Base-by-base conservation (phyloP, 37 sponge, comb jelly and placozoan genomes). In the Halisarca cf. caerulea region DNA sequence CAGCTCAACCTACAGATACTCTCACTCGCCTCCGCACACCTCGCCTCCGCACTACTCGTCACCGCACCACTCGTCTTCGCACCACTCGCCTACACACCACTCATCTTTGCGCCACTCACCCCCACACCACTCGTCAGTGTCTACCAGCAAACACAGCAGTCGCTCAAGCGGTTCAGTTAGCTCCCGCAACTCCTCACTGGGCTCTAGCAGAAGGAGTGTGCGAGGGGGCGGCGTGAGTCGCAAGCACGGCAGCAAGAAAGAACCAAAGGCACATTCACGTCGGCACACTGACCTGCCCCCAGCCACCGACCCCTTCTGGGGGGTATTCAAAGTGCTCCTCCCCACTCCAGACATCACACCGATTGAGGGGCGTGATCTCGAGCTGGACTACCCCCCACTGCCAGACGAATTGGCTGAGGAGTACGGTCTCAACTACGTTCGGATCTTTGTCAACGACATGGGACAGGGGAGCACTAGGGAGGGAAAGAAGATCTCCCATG, bases 311-410 rank as follows among this genome's bases (percentile, higher is more conserved):
- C 80, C 80, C 15, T 80, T 80, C 30, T 80, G 80, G 80, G 80
- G 80, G 8, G 32, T 18, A 1, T 58, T 54, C 35, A 80, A 80
- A 11, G 34, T 32, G 0, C 80, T 80, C 1, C 59, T 80, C 23
- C 59, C 80, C 59, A 80, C 80, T 20, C 80, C 80, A 0, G 80
- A 80, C 32, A 28, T 80, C 36, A 33, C 80, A 27, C 80, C 80
- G 4, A 11, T 54, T 21, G 44, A 24, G 17, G 80, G 80, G 15
- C 20, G 32, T 18, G 59, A 80, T 32, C 27, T 80, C 58, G 80
- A 80, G 33, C 5, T 58, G 38, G 80, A 18, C 59, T 80, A 80
- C 37, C 80, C 80, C 1, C 59, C 18, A 20, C 28, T 80, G 2
- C 8, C 80, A 27, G 37, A 58, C 0, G 59, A 58, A 28, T 36